Evolutionary conservation across 1,140 invertebrate species (phyloP).

Genomic region (Papilio polytes): DNA sequence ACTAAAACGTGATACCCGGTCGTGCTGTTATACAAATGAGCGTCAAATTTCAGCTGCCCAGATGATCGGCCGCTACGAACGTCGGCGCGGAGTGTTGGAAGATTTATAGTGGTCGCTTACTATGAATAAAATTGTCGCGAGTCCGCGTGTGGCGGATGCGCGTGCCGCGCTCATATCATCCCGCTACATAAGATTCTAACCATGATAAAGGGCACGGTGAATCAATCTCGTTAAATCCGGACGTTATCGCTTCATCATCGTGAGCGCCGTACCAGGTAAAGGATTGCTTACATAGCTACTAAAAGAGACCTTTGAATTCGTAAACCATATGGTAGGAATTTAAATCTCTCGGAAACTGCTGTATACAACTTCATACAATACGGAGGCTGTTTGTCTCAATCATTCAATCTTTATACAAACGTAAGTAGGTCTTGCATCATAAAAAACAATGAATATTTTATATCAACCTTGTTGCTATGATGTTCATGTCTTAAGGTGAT

Average conservation of each 20-base stretch:
- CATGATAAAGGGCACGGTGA: conserved; percentile 64
- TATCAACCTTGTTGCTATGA: not conserved
- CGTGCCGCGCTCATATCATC: conserved; percentile 58
- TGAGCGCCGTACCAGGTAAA: conserved; percentile 52
- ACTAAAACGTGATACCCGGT: conserved; percentile 59
- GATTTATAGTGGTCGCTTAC: conserved; percentile 71
- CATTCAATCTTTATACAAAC: not conserved
- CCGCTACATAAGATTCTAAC: conserved; percentile 65
- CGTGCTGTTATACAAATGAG: conserved; percentile 65
- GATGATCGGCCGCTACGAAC: conserved; percentile 48
- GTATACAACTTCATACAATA: not conserved
- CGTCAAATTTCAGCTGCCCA: conserved; percentile 67
- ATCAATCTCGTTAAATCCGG: conserved; percentile 70
- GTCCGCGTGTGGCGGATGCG: conserved; percentile 51
- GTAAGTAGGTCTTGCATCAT: not conserved
- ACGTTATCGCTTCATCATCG: conserved; percentile 69
- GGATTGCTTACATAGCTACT: conserved; percentile 48
- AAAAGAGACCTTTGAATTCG: conserved; percentile 11
- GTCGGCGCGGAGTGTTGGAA: conserved; percentile 58
- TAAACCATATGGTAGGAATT: conserved; percentile 1
- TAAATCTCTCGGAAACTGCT: conserved; percentile 9
- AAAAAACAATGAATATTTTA: not conserved
- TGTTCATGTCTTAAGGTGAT: not conserved
- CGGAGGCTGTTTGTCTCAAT: not conserved
- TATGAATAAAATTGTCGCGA: conserved; percentile 60